These are phyloP conservation scores for Apolygus lucorum DNA, from an alignment of 1,140 invertebrate species.

Conservation along the genomic window DNA sequence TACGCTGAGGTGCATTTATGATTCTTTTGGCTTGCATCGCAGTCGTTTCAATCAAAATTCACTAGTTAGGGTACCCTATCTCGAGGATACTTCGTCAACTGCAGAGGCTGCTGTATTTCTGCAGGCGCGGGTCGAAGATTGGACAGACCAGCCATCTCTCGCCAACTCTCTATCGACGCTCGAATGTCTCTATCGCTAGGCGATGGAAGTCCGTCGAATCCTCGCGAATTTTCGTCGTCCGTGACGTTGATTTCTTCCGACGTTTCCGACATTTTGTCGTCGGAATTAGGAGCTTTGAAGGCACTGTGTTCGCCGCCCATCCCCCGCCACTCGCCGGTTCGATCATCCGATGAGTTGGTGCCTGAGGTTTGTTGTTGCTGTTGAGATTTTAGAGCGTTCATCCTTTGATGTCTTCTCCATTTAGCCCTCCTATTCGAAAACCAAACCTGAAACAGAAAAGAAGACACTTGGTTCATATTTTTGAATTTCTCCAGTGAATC, in stretches of 20 bases:
- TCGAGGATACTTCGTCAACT: slow-evolving; percentile 34
- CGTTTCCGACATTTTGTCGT: slow-evolving; percentile 30
- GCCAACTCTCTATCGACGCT: slow-evolving; percentile 30
- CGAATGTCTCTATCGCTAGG: slow-evolving; percentile 25
- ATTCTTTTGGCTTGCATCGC: too few species aligned
- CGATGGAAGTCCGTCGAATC: not conserved
- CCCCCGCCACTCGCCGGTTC: slow-evolving; percentile 32
- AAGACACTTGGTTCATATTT: too few species aligned
- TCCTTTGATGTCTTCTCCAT: slow-evolving; percentile 89
- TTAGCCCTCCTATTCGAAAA: slow-evolving; percentile 98
- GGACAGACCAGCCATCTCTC: slow-evolving; percentile 30
- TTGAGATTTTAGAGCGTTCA: slow-evolving; percentile 75
- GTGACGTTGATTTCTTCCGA: slow-evolving; percentile 38
- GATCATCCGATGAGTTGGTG: slow-evolving; percentile 43
- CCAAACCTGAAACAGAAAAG: slow-evolving; percentile 74
- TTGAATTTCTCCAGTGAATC: too few species aligned
- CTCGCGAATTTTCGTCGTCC: slow-evolving; percentile 33
- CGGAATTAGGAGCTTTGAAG: slow-evolving; percentile 53
- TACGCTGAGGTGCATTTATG: too few species aligned
- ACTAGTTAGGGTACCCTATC: slow-evolving; percentile 24
- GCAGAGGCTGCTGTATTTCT: slow-evolving; percentile 29
- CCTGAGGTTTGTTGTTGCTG: slow-evolving; percentile 41
- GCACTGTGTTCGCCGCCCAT: slow-evolving; percentile 84
- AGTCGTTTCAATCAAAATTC: too few species aligned
- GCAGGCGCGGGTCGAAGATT: slow-evolving; percentile 20